phyloP scores from a whole-genome alignment of 2,888 invertebrate genomes.

The Mantis religiosa region DNA sequence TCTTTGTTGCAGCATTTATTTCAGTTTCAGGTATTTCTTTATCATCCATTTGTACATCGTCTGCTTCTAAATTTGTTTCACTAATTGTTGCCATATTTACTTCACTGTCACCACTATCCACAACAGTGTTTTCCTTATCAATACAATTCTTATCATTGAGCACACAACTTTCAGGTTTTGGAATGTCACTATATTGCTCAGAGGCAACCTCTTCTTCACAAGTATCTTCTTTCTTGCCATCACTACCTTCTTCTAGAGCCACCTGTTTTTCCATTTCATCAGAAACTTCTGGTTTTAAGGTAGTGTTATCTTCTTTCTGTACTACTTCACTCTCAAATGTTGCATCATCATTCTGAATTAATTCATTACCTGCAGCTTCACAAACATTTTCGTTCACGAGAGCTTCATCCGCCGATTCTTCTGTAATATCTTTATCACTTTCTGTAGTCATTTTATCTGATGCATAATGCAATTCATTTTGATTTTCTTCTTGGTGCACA shows the following conservation, averaged over 20 bases:
- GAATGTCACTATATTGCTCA: background rate
- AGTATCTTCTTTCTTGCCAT: background rate
- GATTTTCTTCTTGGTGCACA: background rate
- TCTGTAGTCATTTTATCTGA: background rate
- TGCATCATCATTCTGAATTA: background rate
- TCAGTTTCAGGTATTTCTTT: background rate
- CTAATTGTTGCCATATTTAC: background rate
- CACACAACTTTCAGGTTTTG: background rate
- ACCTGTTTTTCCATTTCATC: background rate
- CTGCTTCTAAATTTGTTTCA: background rate
- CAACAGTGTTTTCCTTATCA: background rate
- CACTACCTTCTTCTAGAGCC: background rate
- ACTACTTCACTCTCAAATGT: background rate
- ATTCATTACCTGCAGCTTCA: background rate
- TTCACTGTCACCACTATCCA: background rate
- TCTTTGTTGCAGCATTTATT: background rate
- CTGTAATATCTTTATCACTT: background rate
- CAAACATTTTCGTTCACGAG: background rate
- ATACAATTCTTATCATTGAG: background rate
- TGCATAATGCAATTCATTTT: background rate
- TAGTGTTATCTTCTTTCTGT: background rate
- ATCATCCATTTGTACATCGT: background rate
- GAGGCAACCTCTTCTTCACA: background rate
- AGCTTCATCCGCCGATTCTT: background rate
- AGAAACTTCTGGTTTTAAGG: background rate